Conservation (phyloP, 2,888 invertebrate genomes). For the Arenicola marina region DNA sequence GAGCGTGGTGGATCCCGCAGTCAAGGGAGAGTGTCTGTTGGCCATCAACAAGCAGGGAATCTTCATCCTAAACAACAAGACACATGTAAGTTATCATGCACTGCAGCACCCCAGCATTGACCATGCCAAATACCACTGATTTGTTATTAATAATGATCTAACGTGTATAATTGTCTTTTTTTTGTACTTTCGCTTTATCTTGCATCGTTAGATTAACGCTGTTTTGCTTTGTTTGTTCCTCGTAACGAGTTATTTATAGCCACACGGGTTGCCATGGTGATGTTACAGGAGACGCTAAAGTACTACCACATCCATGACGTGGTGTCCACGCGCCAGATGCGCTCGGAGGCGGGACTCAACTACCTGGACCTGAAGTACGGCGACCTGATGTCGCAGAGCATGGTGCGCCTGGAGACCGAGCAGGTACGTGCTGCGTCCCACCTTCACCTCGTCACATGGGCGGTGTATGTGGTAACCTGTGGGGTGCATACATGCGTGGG, state of each 20-base stretch:
- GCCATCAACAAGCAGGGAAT: slow-evolving; percentile 93
- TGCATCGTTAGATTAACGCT: too few relatives aligned
- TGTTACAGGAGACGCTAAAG: background rate
- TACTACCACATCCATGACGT: background rate
- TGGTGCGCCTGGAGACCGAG: background rate
- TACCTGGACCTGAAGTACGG: background rate
- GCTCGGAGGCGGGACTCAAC: too few relatives aligned
- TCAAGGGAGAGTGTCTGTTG: slow-evolving; percentile 85
- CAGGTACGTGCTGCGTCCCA: background rate
- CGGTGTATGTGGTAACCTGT: too few relatives aligned
- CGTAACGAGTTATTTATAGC: too few relatives aligned
- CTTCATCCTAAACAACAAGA: slow-evolving; percentile 87
- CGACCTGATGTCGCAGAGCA: background rate
- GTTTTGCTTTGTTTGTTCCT: too few relatives aligned
- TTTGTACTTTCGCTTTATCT: too few relatives aligned
- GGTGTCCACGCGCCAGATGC: background rate
- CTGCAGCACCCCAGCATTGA: too few relatives aligned
- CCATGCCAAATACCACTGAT: too few relatives aligned
- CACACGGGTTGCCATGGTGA: too few relatives aligned
- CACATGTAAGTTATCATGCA: slow-evolving; percentile 79
- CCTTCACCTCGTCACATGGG: too few relatives aligned
- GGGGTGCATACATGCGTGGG: too few relatives aligned
- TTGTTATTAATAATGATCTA: background rate
- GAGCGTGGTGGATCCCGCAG: slow-evolving; percentile 65
- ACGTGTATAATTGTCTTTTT: background rate